Base-by-base conservation (phyloP, 2,113 vertebrate species). In the Triplophysa dalaica region DNA sequence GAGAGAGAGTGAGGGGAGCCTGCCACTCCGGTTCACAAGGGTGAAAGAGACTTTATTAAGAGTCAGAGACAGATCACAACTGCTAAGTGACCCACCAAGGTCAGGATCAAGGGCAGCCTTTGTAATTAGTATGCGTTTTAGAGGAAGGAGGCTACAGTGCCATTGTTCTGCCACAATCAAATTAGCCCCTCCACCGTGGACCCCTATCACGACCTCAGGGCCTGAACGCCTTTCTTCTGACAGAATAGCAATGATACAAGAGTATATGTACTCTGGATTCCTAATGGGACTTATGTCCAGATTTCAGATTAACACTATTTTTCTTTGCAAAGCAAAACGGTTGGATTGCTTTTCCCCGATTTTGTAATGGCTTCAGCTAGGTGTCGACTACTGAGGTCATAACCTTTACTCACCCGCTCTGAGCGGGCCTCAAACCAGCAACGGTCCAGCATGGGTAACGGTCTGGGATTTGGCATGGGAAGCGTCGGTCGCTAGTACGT, bases 21-120 rank as follows among this genome's bases (percentile, higher is more conserved):
- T 95, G 94, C 94, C 93, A 94, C 94, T 91, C 91, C 92, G 93
- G 90, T 93, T 96, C 94, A 94, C 93, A 94, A 94, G 94, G 92
- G 70, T 94, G 92, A 94, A 95, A 94, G 94, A 95, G 95, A 95
- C 95, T 96, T 96, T 96, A 97, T 97, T 97, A 95, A 94, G 95
- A 98, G 95, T 98, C 95, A 96, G 94, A 95, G 94, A 96, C 95
- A 95, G 96, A 97, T 98, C 96, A 96, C 94, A 94, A 96, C 94
- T 94, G 94, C 94, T 93, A 93, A 95, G 94, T 96, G 96, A 96
- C 95, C 96, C 90, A 93, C 93, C 95, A 95, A 97, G 95, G 96
- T 97, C 95, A 90, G 93, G 89, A 94, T 94, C 94, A 95, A 97
- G 95, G 95, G 94, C 95, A 95, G 94, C 93, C 88, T 85, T 81